Conservation (phyloP, 2,888 invertebrate species). For the Papilio protenor region DNA sequence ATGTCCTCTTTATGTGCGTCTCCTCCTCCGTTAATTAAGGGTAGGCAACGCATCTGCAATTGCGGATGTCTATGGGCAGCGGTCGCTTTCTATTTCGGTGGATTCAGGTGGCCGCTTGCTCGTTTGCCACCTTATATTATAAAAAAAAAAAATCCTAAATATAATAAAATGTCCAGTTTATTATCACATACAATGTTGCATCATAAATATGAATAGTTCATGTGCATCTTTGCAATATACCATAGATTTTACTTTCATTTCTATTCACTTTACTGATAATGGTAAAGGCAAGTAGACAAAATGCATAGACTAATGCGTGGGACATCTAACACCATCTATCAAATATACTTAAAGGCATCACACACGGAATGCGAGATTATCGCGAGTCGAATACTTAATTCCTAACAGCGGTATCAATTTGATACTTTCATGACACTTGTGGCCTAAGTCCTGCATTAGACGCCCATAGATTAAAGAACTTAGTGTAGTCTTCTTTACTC, state of each 20-base stretch:
- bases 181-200: not conserved
- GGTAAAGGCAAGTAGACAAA: not conserved
- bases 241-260: not conserved
- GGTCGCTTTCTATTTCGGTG: no score
- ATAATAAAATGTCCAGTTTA: not conserved
- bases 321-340: conserved; percentile 6
- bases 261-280: conserved; percentile 9
- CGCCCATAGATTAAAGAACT: not conserved
- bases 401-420: not conserved
- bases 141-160: no score
- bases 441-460: not conserved
- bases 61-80: no score
- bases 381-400: not conserved
- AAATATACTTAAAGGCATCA: conserved; percentile 1
- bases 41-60: no score
- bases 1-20: no score
- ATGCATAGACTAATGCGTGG: conserved; percentile 24
- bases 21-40: no score
- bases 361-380: conserved; percentile 2
- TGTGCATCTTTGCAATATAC: not conserved
- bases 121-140: no score
- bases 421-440: not conserved
- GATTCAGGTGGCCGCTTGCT: no score
- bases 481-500: no score
- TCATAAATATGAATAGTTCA: not conserved